Base-by-base conservation (phyloP, 2,797 vertebrate species). In the Coracias cyanogaster region DNA sequence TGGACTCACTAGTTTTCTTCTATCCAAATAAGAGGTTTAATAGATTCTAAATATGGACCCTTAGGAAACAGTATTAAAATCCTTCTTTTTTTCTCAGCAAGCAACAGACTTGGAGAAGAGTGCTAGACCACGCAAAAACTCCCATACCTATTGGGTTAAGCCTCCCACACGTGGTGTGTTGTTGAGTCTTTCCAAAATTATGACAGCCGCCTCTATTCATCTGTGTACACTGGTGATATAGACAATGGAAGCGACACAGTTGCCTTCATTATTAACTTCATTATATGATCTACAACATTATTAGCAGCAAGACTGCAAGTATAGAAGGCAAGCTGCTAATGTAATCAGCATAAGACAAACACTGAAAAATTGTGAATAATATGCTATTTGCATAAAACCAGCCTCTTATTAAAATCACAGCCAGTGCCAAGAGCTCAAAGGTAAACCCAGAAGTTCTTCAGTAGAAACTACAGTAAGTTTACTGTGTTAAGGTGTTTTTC, bases 231-330 rank as follows among this genome's bases (percentile, higher is more conserved):
- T 73, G 58, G 51, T 66, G 70, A 52, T 73, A 66, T 1, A 70
- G 66, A 67, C 28, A 74, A 84, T 60, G 57, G 60, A 91, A 89
- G 54, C 62, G 29, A 85, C 57, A 80, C 39, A 65, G 74, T 77
- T 84, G 22, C 35, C 95, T 89, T 90, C 82, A 86, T 91, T 91
- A 94, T 94, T 93, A 92, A 67, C 76, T 81, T 95, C 74, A 82
- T 97, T 95, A 94, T 96, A 81, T 89, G 85, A 92, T 82, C 81
- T 93, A 91, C 89, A 86, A 76, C 58, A 90, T 80, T 92, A 93
- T 96, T 97, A 96, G n/a, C 71, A 91, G 52, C 15, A 90, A 89
- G 60, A 65, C 66, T 70, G 71, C 58, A 90, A 95, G 83, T 64
- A 86, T 57, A 90, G 74, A 95, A 92, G 67, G 79, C 71, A 97